Conservation (phyloP, 2,888 invertebrate genomes). For the Drosophila cognata region DNA sequence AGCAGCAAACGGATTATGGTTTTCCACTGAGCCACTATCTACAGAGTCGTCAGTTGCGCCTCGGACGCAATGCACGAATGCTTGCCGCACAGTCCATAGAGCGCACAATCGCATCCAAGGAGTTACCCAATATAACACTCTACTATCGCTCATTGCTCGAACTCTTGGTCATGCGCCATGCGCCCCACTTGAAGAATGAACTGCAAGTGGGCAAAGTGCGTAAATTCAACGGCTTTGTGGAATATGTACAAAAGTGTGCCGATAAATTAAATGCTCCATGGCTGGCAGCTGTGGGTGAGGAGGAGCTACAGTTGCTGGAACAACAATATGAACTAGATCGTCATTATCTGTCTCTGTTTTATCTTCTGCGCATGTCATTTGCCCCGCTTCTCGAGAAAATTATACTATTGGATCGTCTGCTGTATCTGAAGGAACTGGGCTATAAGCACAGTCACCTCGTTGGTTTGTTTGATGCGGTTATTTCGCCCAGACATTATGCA, state of each 20-base stretch:
- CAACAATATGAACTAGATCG: constrained; percentile 85
- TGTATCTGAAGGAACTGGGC: constrained; percentile 90
- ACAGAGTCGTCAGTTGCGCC: constrained; percentile 84
- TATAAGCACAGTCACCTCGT: constrained; percentile 88
- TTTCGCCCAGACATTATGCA: constrained; percentile 89
- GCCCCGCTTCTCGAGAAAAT: constrained; percentile 93
- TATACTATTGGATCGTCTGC: constrained; percentile 92
- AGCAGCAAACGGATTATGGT: constrained; percentile 84
- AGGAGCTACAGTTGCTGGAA: constrained; percentile 85
- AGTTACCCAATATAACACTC: constrained; percentile 88
- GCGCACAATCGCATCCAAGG: constrained; percentile 87
- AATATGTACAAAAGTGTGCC: constrained; percentile 90
- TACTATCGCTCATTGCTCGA: constrained; percentile 92
- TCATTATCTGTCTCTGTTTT: constrained; percentile 90
- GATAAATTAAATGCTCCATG: constrained; percentile 86
- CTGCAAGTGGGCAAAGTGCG: constrained; percentile 88
- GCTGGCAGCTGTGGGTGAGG: constrained; percentile 83
- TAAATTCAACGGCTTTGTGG: constrained; percentile 88
- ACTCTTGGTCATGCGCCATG: constrained; percentile 86
- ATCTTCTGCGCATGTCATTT: constrained; percentile 90
- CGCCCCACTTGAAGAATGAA: constrained; percentile 83
- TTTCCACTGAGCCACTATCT: constrained; percentile 90
- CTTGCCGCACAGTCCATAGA: constrained; percentile 93
- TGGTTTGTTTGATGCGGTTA: constrained; percentile 92
- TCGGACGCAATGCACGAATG: constrained; percentile 94